phyloP scores from a whole-genome alignment of 1,140 invertebrate species.

The Cecropterus lyciades region DNA sequence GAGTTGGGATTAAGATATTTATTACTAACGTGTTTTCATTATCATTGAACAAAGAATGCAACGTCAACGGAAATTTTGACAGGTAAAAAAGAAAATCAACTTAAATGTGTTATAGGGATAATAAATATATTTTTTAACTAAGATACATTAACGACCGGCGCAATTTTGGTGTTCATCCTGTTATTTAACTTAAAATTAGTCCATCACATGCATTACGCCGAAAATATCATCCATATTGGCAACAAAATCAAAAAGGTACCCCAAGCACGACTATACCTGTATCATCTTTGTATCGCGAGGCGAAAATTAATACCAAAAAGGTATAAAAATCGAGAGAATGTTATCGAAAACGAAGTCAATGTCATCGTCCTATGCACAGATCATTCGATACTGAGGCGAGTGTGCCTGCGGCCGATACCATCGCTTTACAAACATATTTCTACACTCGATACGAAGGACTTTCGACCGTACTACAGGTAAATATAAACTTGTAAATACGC shows the following conservation, averaged over 20 bases:
- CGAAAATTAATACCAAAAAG: conserved; percentile 74
- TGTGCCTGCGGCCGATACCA: conserved; percentile 53
- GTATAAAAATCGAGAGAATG: conserved; percentile 52
- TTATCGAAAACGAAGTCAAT: conserved; percentile 70
- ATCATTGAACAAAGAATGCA: too few relatives aligned
- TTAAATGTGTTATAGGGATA: too few relatives aligned
- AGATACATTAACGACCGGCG: too few relatives aligned
- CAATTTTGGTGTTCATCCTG: too few relatives aligned
- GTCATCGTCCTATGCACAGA: conserved; percentile 71
- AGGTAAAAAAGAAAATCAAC: too few relatives aligned
- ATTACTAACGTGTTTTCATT: too few relatives aligned
- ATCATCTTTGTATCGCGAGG: conserved; percentile 62
- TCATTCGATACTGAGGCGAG: conserved; percentile 61
- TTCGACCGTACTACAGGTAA: conserved; percentile 26
- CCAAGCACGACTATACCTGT: conserved; percentile 52
- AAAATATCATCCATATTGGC: conserved; percentile 22
- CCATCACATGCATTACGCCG: neutral
- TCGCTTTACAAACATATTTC: conserved; percentile 46
- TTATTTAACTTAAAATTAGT: too few relatives aligned
- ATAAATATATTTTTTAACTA: too few relatives aligned
- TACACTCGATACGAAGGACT: conserved; percentile 11
- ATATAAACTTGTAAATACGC: conserved; percentile 3
- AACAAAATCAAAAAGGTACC: conserved; percentile 42
- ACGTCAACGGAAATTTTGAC: too few relatives aligned
- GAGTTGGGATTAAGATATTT: too few relatives aligned